These are phyloP conservation scores for Sycobia sp. DNA, from an alignment of 1,140 invertebrate species.

Conservation along the genomic window DNA sequence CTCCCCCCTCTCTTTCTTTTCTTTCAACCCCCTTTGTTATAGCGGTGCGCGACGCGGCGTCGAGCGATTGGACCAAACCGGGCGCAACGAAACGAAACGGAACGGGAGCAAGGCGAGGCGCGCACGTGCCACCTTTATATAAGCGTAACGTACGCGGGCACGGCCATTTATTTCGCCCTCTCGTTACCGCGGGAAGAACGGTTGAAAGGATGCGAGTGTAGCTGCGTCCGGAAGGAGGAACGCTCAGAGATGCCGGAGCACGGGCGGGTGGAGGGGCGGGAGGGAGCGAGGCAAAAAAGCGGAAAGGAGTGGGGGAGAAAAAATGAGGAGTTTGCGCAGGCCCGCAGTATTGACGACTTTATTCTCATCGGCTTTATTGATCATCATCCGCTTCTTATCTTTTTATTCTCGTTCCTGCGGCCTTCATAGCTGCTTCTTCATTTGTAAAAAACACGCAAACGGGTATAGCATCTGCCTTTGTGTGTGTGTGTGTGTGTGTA, in stretches of 20 bases:
- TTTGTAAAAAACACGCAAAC: too few species aligned
- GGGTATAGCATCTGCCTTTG: too few species aligned
- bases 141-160: slow-evolving; percentile 25
- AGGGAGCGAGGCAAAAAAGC: too few species aligned
- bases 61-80: slow-evolving; percentile 37
- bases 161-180: slow-evolving; percentile 43
- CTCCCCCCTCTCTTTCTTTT: slow-evolving; percentile 27
- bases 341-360: slow-evolving; percentile 27
- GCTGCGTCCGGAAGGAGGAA: neutral
- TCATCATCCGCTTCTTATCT: neutral
- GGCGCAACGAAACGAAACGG: slow-evolving; percentile 40
- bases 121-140: neutral
- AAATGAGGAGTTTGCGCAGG: neutral
- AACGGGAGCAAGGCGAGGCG: slow-evolving; percentile 20
- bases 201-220: slow-evolving; percentile 1
- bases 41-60: slow-evolving; percentile 18
- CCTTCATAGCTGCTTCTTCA: too few species aligned
- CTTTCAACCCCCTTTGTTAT: slow-evolving; percentile 37
- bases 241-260: too few species aligned
- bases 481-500: too few species aligned
- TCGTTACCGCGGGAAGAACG: slow-evolving; percentile 40
- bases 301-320: neutral
- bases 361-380: neutral
- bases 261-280: too few species aligned
- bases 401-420: slow-evolving; percentile 9